Evolutionary conservation across 23 tunicate genomes (phyloP).

Genomic region (Clavelina lepadiformis): DNA sequence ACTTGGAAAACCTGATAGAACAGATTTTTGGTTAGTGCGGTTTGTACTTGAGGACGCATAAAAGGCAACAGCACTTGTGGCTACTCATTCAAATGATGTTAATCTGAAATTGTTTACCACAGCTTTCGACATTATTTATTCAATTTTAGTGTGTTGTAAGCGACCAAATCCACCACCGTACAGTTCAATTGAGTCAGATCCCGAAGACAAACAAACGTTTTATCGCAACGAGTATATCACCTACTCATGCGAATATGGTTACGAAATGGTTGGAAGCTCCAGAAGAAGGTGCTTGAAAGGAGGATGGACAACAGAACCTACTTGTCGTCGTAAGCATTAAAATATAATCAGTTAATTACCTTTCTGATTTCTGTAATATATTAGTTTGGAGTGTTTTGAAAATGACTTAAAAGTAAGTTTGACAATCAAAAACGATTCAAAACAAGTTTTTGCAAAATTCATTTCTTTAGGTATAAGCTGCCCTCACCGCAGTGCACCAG

Average conservation of each 20-base stretch:
- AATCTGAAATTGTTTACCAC: not conserved
- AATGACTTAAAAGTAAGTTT: too few relatives aligned
- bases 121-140: not conserved
- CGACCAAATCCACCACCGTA: too few relatives aligned
- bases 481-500: slow-evolving; percentile 7
- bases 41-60: too few relatives aligned
- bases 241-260: slow-evolving; percentile 9
- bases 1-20: too few relatives aligned
- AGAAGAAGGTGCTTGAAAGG: not conserved
- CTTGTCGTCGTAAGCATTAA: slow-evolving; percentile 11
- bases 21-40: too few relatives aligned
- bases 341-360: not conserved
- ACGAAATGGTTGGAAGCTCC: slow-evolving; percentile 10
- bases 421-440: too few relatives aligned
- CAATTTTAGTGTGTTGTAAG: too few relatives aligned
- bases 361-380: too few relatives aligned
- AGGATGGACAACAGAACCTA: slow-evolving; percentile 4
- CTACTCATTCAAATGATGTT: not conserved
- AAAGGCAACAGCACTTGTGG: too few relatives aligned
- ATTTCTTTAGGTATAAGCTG: slow-evolving; percentile 1
- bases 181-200: not conserved
- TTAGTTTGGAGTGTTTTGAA: too few relatives aligned
- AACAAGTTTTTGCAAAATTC: too few relatives aligned
- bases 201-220: not conserved
- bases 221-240: slow-evolving; percentile 1